Conservation (phyloP, 1,140 invertebrate species). For the Lordiphosa clarofinis region DNA sequence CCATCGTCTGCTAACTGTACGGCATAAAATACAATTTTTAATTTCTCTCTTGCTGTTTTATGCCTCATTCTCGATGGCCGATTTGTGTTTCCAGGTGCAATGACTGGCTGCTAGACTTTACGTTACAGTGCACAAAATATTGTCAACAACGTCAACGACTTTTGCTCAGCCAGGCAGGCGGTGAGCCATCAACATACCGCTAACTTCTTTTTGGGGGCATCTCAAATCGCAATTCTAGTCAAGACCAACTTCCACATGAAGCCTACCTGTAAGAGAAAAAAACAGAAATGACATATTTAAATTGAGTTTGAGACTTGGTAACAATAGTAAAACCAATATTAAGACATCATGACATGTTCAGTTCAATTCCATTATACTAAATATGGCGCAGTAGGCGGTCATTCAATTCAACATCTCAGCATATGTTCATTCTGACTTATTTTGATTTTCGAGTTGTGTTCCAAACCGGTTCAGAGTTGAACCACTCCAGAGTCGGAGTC, state of each 20-base stretch:
- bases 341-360: too few species aligned
- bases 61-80: background rate
- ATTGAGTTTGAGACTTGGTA: background rate
- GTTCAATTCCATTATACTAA: too few species aligned
- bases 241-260: slow-evolving; percentile 1
- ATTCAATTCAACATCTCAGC: too few species aligned
- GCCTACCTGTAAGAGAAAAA: slow-evolving; percentile 48
- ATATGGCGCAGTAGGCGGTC: too few species aligned
- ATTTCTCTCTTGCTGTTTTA: slow-evolving; percentile 32
- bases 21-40: slow-evolving; percentile 31
- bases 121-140: slow-evolving; percentile 41
- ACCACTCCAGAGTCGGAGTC: too few species aligned
- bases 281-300: background rate
- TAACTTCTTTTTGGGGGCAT: slow-evolving; percentile 14
- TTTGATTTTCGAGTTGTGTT: too few species aligned
- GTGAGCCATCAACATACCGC: slow-evolving; percentile 27
- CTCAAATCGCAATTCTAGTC: too few species aligned
- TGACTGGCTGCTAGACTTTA: slow-evolving; percentile 25
- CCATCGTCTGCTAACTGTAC: slow-evolving; percentile 18
- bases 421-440: too few species aligned
- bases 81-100: slow-evolving; percentile 29
- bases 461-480: too few species aligned
- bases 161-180: slow-evolving; percentile 3
- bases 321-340: too few species aligned
- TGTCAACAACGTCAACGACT: slow-evolving; percentile 40